Base-by-base conservation (phyloP, 2,113 vertebrate species). In the Nannospalax galili region DNA sequence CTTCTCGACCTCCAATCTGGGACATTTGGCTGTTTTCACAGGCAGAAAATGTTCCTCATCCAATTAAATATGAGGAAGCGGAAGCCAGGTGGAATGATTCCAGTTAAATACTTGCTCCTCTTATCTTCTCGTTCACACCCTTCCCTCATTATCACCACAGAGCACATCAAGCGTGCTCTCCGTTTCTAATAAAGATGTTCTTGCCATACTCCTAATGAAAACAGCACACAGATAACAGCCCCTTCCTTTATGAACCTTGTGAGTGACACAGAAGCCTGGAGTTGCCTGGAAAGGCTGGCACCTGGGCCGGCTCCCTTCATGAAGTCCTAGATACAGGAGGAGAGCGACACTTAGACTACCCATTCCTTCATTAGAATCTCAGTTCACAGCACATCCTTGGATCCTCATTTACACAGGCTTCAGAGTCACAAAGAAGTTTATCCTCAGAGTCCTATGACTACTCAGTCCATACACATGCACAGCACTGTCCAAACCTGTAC, bases 41-140 rank as follows among this genome's bases (percentile, higher is more conserved):
- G 91, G 94, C 96, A 96, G 96, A 96, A 97, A 97, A 96, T 97
- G 95, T 97, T 97, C 96, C 86, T 97, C 96, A 95, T 97, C 95
- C 97, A 97, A 97, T 97, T 97, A 97, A 97, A 94, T 92, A 96
- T 94, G 97, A 93, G 91, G 93, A 96, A 95, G 94, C 89, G 2
- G 89, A 74, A 97, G 97, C 97, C 95, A 97, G 96, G 97, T 97
- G 97, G 97, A 97, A 95, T 65, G 92, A 95, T 97, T 97, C 96
- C 96, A 97, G 96, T 91, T 82, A 97, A 95, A 95, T 62, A 88
- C 95, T 97, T 96, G 92, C 92, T 95, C 90, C 96, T 93, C 97
- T 97, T 97, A 96, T 97, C 97, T 97, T 96, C 95, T 74, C 75
- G 11, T 97, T 97, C 96, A 95, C 96, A 97, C 96, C 95, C 96